These are phyloP conservation scores for Phalacrocorax pelagicus DNA, from an alignment of 2,113 vertebrate genomes.

Conservation along the genomic window DNA sequence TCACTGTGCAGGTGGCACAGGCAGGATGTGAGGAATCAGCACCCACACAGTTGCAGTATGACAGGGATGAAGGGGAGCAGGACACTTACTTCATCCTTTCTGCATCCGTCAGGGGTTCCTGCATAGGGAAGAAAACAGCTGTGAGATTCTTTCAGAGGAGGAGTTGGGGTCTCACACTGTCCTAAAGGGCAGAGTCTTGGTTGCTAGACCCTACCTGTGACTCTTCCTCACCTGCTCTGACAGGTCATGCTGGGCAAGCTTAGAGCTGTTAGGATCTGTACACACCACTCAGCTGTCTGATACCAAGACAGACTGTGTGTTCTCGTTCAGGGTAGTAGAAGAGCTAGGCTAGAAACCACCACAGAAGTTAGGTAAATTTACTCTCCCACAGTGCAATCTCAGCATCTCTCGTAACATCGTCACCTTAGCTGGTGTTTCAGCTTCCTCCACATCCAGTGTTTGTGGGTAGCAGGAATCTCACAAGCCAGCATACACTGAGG, in stretches of 20 bases:
- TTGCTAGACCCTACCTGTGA: neutral
- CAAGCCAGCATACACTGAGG: neutral
- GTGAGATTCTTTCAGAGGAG: slow-evolving; percentile 31
- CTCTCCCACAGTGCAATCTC: neutral
- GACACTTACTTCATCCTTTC: slow-evolving; percentile 92
- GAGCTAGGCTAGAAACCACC: neutral
- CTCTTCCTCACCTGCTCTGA: neutral
- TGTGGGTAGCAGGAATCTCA: neutral
- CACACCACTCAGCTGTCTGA: neutral
- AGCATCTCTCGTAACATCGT: neutral
- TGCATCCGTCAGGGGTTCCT: slow-evolving; percentile 87
- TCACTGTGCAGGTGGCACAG: neutral
- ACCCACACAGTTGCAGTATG: neutral
- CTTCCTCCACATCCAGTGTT: neutral
- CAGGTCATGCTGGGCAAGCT: neutral
- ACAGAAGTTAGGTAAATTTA: neutral
- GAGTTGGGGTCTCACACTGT: neutral
- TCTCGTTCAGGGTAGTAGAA: neutral
- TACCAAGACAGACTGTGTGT: neutral
- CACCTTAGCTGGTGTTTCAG: neutral
- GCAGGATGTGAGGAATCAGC: neutral
- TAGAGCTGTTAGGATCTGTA: neutral
- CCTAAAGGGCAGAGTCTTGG: neutral
- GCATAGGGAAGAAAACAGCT: slow-evolving; percentile 65
- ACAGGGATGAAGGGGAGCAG: neutral